Evolutionary conservation across 1,140 invertebrate species (phyloP).

Genomic region (Leptinotarsa lineolata): DNA sequence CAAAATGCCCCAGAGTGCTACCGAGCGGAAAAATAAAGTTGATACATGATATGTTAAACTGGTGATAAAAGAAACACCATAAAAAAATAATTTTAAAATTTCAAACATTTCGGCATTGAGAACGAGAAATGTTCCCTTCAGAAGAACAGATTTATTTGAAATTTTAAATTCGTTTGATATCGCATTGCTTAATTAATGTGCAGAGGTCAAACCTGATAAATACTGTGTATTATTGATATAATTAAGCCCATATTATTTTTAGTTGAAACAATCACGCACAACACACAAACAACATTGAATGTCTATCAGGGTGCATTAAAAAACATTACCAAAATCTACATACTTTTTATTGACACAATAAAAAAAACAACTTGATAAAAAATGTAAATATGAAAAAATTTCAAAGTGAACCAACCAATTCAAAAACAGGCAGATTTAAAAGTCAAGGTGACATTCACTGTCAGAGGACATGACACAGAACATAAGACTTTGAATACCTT

Average conservation of each 20-base stretch:
- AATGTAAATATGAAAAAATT: not conserved
- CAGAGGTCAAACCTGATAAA: constrained; percentile 18
- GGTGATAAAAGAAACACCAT: not conserved
- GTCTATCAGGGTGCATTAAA: not conserved
- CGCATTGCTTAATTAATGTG: not conserved
- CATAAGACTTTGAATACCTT: no score
- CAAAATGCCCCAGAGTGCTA: constrained; percentile 24
- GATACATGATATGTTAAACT: constrained; percentile 5
- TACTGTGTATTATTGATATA: not conserved
- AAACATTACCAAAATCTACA: no score
- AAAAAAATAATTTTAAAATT: constrained; percentile 10
- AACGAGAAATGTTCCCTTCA: not conserved
- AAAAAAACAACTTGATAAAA: no score
- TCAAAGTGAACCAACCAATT: not conserved
- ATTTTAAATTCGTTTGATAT: not conserved
- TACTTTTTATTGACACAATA: no score
- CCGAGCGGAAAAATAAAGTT: not conserved
- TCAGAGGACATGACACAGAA: not conserved
- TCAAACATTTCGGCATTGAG: constrained; percentile 1
- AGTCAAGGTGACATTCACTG: not conserved
- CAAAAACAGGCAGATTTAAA: not conserved
- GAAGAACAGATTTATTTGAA: not conserved
- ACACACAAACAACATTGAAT: not conserved
- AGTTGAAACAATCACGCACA: not conserved
- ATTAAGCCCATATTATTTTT: constrained; percentile 9